A percentile compares a stretch with the other conserved stretches of the same genome.
phyloP scores from a whole-genome alignment of 2,113 vertebrate species.

The Hippocampus comes region DNA sequence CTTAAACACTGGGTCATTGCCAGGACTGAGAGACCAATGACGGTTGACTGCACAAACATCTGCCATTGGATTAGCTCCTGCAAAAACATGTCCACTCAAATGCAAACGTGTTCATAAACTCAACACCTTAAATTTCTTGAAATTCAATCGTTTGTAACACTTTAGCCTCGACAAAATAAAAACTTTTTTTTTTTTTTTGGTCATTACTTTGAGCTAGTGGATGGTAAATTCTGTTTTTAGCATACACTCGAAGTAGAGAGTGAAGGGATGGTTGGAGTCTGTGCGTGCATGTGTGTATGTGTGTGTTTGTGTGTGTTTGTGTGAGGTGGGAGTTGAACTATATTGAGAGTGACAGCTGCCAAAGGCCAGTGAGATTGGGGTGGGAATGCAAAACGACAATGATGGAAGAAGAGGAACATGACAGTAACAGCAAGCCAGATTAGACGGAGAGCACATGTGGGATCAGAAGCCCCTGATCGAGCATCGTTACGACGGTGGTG shows the following conservation, averaged over 20 bases:
- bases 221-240: neutral
- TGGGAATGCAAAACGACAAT: slow-evolving; percentile 77
- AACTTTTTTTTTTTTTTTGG: too few relatives aligned
- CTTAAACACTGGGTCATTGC: slow-evolving; percentile 39
- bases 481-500: neutral
- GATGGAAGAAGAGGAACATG: slow-evolving; percentile 83
- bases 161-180: too few relatives aligned
- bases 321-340: slow-evolving; percentile 55
- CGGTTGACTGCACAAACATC: neutral
- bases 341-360: slow-evolving; percentile 82
- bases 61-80: neutral
- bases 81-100: neutral
- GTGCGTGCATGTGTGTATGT: neutral
- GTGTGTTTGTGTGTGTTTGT: neutral
- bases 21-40: slow-evolving; percentile 17
- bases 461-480: slow-evolving; percentile 9
- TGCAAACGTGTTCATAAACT: neutral
- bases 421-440: slow-evolving; percentile 86
- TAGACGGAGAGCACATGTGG: slow-evolving; percentile 68
- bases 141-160: neutral
- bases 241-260: neutral
- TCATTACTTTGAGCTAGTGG: neutral
- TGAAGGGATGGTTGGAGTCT: neutral
- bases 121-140: neutral
- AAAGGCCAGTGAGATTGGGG: slow-evolving; percentile 81